Base-by-base conservation (phyloP, 1,140 invertebrate species). In the Hydropsyche tenuis region DNA sequence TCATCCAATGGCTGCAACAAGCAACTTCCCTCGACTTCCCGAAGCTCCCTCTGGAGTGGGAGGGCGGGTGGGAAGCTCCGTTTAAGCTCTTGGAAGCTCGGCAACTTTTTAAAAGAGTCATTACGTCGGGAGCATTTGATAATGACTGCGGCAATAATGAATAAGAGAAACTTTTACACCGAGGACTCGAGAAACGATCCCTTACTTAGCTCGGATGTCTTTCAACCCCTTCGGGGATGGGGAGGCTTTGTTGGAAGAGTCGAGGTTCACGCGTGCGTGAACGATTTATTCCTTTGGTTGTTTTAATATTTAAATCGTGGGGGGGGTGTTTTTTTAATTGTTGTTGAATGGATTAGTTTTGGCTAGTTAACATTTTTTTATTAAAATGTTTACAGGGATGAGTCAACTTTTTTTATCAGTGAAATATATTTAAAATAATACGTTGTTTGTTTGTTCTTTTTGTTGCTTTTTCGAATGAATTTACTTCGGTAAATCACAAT, bases 81-180 rank as follows among this genome's bases (percentile, higher is more conserved):
- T n/a, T n/a, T n/a, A 12, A 46, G 45, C 45, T 46, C 45, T 46
- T 46, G 2, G 2, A 12, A n/a, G 45, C 45, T 46, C 18, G 16
- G 16, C n/a, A 53, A 53, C 48, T 53, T 53, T 53, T 53, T 18
- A 53, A 53, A 53, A 53, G 48, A 53, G 48, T 53, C 48, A 20
- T 53, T 53, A 53, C 48, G 1, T 16, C n/a, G n/a, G n/a, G 45
- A 46, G 16, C 20, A 16, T 53, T 53, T 53, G 48, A 53, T 53
- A 53, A 37, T 37, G 48, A 53, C n/a, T 53, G 48, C 48, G 48
- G 48, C 48, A 53, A 53, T 53, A 53, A 53, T 53, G 48, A 53
- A 53, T 16, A 37, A 37, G n/a, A 9, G 16, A 53, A 53, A 53
- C 48, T 53, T 53, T 53, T 7, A 7, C 48, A 20, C 46, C 46